These are phyloP conservation scores for Lydus trimaculatus DNA, from an alignment of 2,888 invertebrate genomes.

Conservation along the genomic window DNA sequence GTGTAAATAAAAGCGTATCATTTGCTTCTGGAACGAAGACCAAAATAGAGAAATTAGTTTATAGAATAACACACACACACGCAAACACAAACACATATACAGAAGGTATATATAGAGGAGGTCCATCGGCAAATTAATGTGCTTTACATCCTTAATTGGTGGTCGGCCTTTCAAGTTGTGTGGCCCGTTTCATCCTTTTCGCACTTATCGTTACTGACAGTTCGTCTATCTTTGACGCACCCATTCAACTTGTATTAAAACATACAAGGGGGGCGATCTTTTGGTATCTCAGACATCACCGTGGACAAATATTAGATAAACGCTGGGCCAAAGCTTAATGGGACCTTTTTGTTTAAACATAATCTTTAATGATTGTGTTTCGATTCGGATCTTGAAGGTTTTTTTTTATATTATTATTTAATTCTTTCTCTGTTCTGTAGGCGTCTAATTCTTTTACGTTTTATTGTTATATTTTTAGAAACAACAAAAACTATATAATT, in stretches of 20 bases:
- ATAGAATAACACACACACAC: conserved; percentile 39
- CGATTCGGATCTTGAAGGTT: conserved; percentile 30
- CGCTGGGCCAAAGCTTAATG: conserved; percentile 53
- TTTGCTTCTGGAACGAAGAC: not conserved
- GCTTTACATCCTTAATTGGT: conserved; percentile 62
- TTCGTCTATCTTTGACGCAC: conserved; percentile 42
- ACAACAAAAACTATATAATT: conserved; percentile 4
- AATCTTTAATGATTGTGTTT: conserved; percentile 56
- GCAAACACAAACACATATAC: conserved; percentile 35
- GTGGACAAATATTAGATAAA: conserved; percentile 62
- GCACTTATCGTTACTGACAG: conserved; percentile 29
- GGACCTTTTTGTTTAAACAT: conserved; percentile 59
- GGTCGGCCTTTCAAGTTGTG: conserved; percentile 58
- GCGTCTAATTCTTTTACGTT: conserved; percentile 10
- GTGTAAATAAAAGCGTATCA: not conserved
- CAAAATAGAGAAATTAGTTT: conserved; percentile 11
- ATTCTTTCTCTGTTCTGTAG: conserved; percentile 13
- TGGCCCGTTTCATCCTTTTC: conserved; percentile 53
- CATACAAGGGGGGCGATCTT: not conserved
- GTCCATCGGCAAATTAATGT: conserved; percentile 61
- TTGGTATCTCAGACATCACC: conserved; percentile 55
- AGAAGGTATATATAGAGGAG: conserved; percentile 51
- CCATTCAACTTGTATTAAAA: conserved; percentile 35
- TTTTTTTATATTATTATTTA: conserved; percentile 18
- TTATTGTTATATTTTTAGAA: conserved; percentile 10